These are phyloP conservation scores for Somateria mollissima DNA, from an alignment of 2,797 vertebrate genomes.

Conservation along the genomic window DNA sequence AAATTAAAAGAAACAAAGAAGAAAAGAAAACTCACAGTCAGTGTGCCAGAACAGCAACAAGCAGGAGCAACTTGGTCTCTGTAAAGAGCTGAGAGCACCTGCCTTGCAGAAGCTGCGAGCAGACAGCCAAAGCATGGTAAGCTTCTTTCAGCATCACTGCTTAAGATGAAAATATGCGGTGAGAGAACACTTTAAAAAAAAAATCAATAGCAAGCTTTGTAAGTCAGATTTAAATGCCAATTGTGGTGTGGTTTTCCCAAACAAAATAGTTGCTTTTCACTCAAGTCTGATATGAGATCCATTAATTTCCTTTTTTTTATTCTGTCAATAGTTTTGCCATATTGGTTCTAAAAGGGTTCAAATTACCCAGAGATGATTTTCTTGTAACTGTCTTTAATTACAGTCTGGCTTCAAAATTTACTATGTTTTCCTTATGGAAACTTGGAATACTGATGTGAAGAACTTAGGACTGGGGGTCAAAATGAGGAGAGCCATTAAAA, in stretches of 20 bases:
- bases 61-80: background rate
- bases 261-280: background rate
- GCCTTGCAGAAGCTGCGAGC: background rate
- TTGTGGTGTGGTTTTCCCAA: background rate
- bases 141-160: background rate
- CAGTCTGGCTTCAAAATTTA: constrained; percentile 16
- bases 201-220: background rate
- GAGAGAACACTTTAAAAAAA: background rate
- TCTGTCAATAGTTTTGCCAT: background rate
- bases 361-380: background rate
- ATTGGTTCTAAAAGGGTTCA: background rate
- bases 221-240: constrained; percentile 5
- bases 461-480: background rate
- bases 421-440: background rate
- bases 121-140: constrained; percentile 22
- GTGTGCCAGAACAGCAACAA: background rate
- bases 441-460: background rate
- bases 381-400: background rate
- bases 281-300: background rate
- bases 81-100: background rate
- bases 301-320: background rate
- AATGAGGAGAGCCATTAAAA: constrained; percentile 2
- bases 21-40: background rate
- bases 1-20: background rate
- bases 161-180: background rate